These are phyloP conservation scores for Myotis lucifugus DNA, from an alignment of 2,113 vertebrate species.

Conservation along the genomic window DNA sequence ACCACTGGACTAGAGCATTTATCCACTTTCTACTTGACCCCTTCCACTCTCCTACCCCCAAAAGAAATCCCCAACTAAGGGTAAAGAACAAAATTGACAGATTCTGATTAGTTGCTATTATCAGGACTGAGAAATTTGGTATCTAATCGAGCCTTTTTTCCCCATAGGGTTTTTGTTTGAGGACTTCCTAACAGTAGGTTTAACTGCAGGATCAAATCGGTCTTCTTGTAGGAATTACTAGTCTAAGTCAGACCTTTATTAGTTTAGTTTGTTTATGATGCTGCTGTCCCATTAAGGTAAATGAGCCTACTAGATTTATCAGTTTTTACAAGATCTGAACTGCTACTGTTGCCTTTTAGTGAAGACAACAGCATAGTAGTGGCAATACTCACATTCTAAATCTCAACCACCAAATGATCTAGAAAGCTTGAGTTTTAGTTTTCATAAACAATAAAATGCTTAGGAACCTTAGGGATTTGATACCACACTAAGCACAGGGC, in stretches of 20 bases:
- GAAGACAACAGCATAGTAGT: background rate
- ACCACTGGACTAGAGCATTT: constrained; percentile 28
- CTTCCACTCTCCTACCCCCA: background rate
- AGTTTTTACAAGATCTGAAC: background rate
- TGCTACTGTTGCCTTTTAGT: background rate
- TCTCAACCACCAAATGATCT: background rate
- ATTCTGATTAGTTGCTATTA: constrained; percentile 32
- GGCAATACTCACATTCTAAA: background rate
- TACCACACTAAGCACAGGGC: background rate
- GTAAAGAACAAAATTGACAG: constrained; percentile 4
- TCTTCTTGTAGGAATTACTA: background rate
- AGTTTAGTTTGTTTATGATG: background rate
- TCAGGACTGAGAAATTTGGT: background rate
- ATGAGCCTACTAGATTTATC: background rate
- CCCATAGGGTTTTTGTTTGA: background rate
- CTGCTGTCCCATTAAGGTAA: background rate
- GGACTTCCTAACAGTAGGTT: background rate
- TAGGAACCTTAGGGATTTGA: background rate
- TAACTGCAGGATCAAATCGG: background rate
- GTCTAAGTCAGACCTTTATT: background rate
- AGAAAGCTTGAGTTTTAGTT: constrained; percentile 36
- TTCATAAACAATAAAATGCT: background rate
- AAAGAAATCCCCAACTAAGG: constrained; percentile 42
- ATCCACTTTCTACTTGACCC: constrained; percentile 6
- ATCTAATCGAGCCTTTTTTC: background rate